Conservation (phyloP, 2,797 vertebrate genomes). For the Anas capensis region DNA sequence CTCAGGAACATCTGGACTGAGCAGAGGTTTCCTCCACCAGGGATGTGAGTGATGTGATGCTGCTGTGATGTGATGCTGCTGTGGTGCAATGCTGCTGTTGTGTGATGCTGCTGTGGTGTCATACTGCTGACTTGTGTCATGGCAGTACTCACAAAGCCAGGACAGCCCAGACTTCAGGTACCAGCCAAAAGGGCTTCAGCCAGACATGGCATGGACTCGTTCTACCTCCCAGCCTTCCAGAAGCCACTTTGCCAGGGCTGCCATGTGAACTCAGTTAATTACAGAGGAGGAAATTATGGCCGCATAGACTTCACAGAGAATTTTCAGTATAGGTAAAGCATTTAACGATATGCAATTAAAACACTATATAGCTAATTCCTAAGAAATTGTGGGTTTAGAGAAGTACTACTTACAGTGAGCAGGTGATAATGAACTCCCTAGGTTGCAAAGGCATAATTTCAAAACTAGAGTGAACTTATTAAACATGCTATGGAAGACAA, state of each 20-base stretch:
- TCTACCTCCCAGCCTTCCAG: neutral
- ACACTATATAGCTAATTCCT: neutral
- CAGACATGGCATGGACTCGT: neutral
- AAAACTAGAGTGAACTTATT: conserved; percentile 18
- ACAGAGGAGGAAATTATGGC: neutral
- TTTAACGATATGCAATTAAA: conserved; percentile 33
- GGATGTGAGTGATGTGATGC: fast-evolving
- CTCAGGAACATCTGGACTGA: neutral
- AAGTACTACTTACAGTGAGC: neutral
- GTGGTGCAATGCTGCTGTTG: no score
- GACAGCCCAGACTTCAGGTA: fast-evolving
- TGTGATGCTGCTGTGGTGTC: no score
- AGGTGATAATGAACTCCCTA: conserved; percentile 21
- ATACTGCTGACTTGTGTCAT: neutral
- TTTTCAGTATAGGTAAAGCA: neutral
- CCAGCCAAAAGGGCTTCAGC: neutral
- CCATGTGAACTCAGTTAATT: neutral
- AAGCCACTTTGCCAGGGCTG: neutral
- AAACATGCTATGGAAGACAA: neutral
- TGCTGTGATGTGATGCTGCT: no score
- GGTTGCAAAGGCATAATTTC: neutral
- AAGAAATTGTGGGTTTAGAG: neutral
- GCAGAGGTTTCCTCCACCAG: neutral
- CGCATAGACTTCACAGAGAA: conserved; percentile 4
- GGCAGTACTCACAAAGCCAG: neutral